Conservation (phyloP, 2,113 vertebrate species). For the Notarius lentiginosus region DNA sequence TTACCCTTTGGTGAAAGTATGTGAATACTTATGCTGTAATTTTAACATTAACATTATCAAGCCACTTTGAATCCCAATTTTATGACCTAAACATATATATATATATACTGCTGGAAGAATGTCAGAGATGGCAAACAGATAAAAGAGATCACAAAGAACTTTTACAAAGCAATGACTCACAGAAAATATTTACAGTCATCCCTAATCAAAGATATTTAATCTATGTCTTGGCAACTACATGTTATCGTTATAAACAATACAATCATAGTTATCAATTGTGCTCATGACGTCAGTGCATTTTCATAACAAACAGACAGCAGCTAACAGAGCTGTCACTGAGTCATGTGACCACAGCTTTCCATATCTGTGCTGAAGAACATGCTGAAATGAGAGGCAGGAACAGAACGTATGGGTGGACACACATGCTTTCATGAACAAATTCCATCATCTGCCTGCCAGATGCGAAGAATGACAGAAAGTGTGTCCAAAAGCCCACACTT, state of each 20-base stretch:
- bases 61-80: not conserved
- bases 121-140: conserved; percentile 26
- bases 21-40: not conserved
- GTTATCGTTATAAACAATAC: not conserved
- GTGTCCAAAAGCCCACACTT: conserved; percentile 42
- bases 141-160: not conserved
- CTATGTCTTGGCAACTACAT: not conserved
- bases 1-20: no score
- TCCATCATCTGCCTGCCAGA: conserved; percentile 42
- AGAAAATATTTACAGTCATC: not conserved
- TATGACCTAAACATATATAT: conserved; percentile 15
- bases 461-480: conserved; percentile 37
- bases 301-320: conserved; percentile 1
- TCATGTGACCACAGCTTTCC: conserved; percentile 22
- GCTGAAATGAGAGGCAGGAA: conserved; percentile 29
- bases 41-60: conserved; percentile 14
- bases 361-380: conserved; percentile 13
- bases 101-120: conserved; percentile 12
- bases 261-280: not conserved
- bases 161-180: conserved; percentile 6
- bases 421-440: conserved; percentile 35
- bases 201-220: not conserved
- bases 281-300: not conserved
- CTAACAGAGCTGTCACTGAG: conserved; percentile 14
- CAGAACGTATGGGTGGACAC: conserved; percentile 32